phyloP scores from a whole-genome alignment of 2,113 vertebrate genomes.

The Ahaetulla prasina region DNA sequence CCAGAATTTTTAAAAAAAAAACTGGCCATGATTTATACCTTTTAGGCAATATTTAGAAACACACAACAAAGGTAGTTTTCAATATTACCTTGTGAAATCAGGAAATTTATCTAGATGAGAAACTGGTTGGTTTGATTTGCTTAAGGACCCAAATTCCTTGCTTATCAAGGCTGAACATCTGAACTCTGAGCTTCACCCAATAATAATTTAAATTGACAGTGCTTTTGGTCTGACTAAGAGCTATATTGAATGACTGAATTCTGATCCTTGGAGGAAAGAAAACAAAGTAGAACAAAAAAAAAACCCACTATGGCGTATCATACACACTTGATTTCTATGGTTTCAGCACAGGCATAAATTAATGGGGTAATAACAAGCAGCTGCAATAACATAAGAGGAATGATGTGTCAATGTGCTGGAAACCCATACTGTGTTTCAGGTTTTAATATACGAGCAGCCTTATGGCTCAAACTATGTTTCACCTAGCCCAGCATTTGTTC shows the following conservation, averaged over 20 bases:
- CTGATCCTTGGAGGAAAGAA: not conserved
- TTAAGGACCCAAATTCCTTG: not conserved
- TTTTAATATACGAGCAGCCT: constrained; percentile 12
- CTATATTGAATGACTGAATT: not conserved
- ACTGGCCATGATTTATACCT: not conserved
- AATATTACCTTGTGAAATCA: not conserved
- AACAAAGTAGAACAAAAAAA: constrained; percentile 6
- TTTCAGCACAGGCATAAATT: constrained; percentile 30
- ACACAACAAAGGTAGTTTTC: not conserved
- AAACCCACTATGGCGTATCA: not conserved
- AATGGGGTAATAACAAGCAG: constrained; percentile 8
- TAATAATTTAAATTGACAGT: constrained; percentile 1
- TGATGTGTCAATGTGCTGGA: not conserved
- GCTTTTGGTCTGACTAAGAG: not conserved
- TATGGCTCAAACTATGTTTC: constrained; percentile 1
- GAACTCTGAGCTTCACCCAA: not conserved
- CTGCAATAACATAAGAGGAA: constrained; percentile 26
- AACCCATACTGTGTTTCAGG: constrained; percentile 19
- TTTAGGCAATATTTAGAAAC: not conserved
- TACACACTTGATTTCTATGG: constrained; percentile 27
- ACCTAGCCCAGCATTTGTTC: not conserved
- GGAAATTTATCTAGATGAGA: not conserved
- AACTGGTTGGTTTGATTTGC: constrained; percentile 5
- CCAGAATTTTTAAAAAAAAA: not conserved
- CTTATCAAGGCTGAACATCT: constrained; percentile 28